phyloP scores from a whole-genome alignment of 2,797 vertebrate genomes.

The Gouania willdenowi region DNA sequence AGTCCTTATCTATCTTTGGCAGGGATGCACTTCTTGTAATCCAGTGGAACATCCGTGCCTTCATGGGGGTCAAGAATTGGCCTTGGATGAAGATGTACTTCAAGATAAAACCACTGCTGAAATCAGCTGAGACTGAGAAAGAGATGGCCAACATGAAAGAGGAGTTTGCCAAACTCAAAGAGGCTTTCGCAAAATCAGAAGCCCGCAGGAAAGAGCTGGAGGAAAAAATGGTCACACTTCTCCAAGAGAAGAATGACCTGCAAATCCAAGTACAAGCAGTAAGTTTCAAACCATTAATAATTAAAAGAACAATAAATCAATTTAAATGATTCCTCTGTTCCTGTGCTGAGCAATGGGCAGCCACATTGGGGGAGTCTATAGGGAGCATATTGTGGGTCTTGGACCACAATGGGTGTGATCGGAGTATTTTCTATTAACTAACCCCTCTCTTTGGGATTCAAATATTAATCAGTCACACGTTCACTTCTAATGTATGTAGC shows the following conservation, averaged over 20 bases:
- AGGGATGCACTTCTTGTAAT: conserved; percentile 82
- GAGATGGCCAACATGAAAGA: conserved; percentile 83
- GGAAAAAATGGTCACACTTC: conserved; percentile 77
- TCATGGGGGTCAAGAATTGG: conserved; percentile 93
- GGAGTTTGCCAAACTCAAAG: conserved; percentile 74
- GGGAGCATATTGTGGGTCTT: no score
- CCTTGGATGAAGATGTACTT: conserved; percentile 93
- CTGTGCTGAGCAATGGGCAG: no score
- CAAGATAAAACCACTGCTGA: conserved; percentile 89
- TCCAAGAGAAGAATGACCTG: conserved; percentile 80
- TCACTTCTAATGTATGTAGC: no score
- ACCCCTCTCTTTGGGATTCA: no score
- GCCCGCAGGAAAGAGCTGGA: conserved; percentile 75
- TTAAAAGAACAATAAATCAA: no score
- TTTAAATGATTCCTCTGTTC: no score
- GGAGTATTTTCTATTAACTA: no score
- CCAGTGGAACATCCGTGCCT: conserved; percentile 86
- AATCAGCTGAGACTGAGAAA: conserved; percentile 85
- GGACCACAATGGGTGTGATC: no score
- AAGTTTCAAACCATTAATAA: neutral
- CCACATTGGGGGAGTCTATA: no score
- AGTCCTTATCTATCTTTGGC: no score
- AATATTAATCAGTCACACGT: no score
- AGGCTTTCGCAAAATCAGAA: conserved; percentile 76
- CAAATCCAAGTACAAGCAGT: conserved; percentile 76